Evolutionary conservation across 2,888 invertebrate species (phyloP), one percentile per base, ranked within the genome.

Genomic region (Drosophila anomelani): DNA sequence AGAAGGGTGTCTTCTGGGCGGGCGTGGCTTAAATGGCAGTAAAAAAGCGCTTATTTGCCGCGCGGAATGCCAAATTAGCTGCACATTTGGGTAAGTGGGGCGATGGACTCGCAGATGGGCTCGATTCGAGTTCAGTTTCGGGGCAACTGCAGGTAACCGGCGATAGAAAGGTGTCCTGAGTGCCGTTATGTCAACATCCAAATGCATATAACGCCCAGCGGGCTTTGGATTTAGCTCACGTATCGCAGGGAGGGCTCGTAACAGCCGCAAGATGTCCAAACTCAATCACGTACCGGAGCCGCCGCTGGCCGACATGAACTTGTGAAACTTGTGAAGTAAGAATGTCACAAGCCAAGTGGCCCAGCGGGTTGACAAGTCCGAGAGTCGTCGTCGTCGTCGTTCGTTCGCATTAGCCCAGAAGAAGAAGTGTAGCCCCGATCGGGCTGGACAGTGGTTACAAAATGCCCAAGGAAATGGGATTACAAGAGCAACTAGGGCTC

Each of bases 171-270:
- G 78, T 78, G 69, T 36, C 70, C 67, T 69, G 44, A 64, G 66
- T 72, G 41, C 79, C 81, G 72, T 73, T 80, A 84, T 84, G 85
- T 67, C 81, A 76, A 74, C 76, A 70, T 62, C 75, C 20, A 34
- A 54, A 23, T 34, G 51, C 29, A 53, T 60, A 59, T 47, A 51
- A 51, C 47, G 51, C 32, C 60, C 64, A 46, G 38, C 20, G 75
- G 39, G n/a, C 34, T 36, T 74, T n/a, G 47, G 17, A 80, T 69
- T 34, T 76, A 26, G 26, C 29, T 17, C 80, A 81, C 80, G 85
- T 51, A 20, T 20, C 47, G 15, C 75, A 64, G 64, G 64, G 72
- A 60, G 72, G 63, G 38, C 54, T 49, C 38, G 59, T 56, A 58
- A 66, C 66, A 44, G 29, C 47, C 49, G 17, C 49, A 58, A 73